phyloP scores from a whole-genome alignment of 2,888 invertebrate genomes.

The Sicus ferrugineus region DNA sequence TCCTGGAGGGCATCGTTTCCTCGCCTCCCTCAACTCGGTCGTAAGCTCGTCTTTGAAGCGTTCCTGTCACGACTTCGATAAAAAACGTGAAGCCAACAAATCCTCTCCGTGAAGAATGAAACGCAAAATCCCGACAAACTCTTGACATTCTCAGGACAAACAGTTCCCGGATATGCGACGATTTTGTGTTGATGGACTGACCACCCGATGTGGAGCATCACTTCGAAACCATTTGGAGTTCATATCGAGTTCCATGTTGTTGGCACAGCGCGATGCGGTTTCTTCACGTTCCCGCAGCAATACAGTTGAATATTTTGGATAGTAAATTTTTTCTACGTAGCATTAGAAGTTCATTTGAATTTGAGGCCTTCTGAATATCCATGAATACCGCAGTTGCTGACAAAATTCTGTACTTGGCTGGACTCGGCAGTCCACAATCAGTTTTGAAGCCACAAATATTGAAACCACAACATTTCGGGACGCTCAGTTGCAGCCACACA shows the following conservation, averaged over 20 bases:
- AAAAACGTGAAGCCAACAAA: neutral
- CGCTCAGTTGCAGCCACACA: too few species aligned
- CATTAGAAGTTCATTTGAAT: too few species aligned
- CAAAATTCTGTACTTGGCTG: too few species aligned
- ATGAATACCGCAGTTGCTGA: too few species aligned
- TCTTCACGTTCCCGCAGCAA: neutral
- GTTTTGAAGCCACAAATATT: too few species aligned
- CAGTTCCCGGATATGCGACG: too few species aligned
- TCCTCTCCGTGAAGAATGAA: neutral
- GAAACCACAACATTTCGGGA: too few species aligned
- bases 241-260: too few species aligned
- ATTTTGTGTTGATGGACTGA: constrained; percentile 3
- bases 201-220: neutral
- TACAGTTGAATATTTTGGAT: neutral
- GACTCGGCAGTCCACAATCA: too few species aligned
- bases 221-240: too few species aligned
- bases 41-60: neutral
- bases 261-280: too few species aligned
- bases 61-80: constrained; percentile 16
- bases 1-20: neutral
- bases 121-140: constrained; percentile 4
- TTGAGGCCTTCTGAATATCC: too few species aligned
- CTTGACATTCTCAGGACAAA: constrained; percentile 23
- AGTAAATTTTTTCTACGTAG: neutral
- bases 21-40: neutral